Evolutionary conservation across 2,888 invertebrate genomes (phyloP).

Genomic region (Rhabditoides inermis): DNA sequence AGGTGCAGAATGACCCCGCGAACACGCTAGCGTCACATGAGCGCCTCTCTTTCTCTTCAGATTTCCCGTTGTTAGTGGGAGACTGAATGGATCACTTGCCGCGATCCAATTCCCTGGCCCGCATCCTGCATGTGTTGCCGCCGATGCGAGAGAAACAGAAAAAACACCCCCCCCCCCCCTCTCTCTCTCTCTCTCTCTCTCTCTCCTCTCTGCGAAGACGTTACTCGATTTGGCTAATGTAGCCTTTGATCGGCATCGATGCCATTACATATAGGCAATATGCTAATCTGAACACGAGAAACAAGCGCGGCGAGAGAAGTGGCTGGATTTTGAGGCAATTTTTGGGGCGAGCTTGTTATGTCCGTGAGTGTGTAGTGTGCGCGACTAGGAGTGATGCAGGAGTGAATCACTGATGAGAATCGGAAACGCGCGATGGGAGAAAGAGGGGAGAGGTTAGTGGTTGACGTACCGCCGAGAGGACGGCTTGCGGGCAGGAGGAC

Average conservation of each 20-base stretch:
- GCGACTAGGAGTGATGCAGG: neutral
- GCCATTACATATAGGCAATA: no score
- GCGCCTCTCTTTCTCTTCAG: no score
- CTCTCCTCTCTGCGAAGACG: neutral
- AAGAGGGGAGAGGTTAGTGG: no score
- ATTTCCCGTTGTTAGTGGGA: slow-evolving; percentile 7
- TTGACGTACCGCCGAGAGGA: slow-evolving; percentile 3
- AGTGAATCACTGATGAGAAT: neutral
- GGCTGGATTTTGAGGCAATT: no score
- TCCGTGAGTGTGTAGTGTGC: neutral
- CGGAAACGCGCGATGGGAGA: neutral
- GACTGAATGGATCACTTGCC: slow-evolving; percentile 15
- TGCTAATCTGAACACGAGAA: no score
- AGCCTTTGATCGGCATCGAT: no score
- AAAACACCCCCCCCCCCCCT: slow-evolving; percentile 7
- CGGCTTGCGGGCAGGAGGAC: slow-evolving; percentile 19
- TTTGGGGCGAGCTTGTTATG: no score
- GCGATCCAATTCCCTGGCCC: neutral
- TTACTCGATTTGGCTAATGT: neutral
- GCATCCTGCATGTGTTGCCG: neutral
- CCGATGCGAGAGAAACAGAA: neutral
- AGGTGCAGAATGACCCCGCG: no score
- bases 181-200: slow-evolving; percentile 1
- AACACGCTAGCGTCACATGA: no score
- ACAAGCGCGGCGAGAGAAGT: no score